Evolutionary conservation across 2,113 vertebrate species (phyloP).

Genomic region (Oreochromis spilurus): DNA sequence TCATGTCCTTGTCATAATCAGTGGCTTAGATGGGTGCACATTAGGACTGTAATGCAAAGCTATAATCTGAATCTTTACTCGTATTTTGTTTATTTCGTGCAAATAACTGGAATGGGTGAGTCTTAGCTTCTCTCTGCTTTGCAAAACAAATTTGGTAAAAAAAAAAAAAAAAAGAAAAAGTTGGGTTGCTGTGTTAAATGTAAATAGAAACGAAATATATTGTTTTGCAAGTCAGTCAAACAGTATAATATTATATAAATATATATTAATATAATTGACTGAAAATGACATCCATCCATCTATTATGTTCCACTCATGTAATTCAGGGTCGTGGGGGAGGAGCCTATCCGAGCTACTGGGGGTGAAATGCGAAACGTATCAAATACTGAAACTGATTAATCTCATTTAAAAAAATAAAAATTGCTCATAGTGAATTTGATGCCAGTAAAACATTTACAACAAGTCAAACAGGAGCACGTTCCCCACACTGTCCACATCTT

Average conservation of each 20-base stretch:
- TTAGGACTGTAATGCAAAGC: not conserved
- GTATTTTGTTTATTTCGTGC: not conserved
- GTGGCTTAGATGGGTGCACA: not conserved
- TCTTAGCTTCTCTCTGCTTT: not conserved
- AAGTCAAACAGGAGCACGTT: not conserved
- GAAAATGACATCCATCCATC: not conserved
- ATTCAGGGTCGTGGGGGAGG: not conserved
- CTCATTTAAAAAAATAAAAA: not conserved
- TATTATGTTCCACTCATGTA: not conserved
- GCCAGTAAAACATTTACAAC: not conserved
- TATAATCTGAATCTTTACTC: not conserved
- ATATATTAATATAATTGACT: too few species aligned
- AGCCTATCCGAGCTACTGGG: accelerated
- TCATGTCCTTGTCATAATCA: not conserved
- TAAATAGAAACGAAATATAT: not conserved
- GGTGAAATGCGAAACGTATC: not conserved
- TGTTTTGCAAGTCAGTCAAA: not conserved
- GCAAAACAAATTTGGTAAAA: not conserved
- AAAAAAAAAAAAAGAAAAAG: not conserved
- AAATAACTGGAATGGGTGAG: not conserved
- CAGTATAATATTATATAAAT: not conserved
- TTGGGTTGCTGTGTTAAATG: not conserved
- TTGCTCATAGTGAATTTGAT: not conserved
- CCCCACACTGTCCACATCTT: not conserved
- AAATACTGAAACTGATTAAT: not conserved